phyloP scores from a whole-genome alignment of 1,140 invertebrate genomes.

The Psix sp. region DNA sequence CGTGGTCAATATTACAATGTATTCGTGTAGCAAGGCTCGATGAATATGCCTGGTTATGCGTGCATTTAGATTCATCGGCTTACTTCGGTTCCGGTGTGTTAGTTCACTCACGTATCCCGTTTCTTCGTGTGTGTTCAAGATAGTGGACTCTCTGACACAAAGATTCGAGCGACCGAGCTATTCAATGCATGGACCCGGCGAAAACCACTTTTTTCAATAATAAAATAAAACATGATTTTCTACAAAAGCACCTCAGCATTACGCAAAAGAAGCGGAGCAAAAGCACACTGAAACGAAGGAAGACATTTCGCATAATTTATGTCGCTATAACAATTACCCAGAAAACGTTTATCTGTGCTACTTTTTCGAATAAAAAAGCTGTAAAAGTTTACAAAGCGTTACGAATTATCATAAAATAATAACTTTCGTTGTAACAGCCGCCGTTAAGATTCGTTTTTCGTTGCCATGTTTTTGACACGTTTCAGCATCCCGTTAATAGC shows the following conservation, averaged over 20 bases:
- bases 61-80: slow-evolving; percentile 47
- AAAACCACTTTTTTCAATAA: slow-evolving; percentile 24
- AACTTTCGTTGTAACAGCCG: not conserved
- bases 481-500: no score
- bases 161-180: slow-evolving; percentile 26
- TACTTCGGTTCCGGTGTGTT: slow-evolving; percentile 1
- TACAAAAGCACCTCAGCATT: slow-evolving; percentile 4
- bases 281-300: slow-evolving; percentile 1
- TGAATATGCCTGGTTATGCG: slow-evolving; percentile 43
- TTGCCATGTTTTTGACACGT: no score
- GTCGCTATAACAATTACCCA: slow-evolving; percentile 12
- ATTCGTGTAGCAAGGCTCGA: slow-evolving; percentile 15
- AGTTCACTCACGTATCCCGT: slow-evolving; percentile 2
- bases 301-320: slow-evolving; percentile 5
- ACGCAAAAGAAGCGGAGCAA: slow-evolving; percentile 2
- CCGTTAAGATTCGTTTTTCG: no score
- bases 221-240: slow-evolving; percentile 23
- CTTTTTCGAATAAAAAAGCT: not conserved
- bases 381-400: slow-evolving; percentile 8
- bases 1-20: slow-evolving; percentile 52
- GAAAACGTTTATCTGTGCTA: not conserved
- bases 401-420: slow-evolving; percentile 15
- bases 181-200: slow-evolving; percentile 23
- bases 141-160: slow-evolving; percentile 25
- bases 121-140: slow-evolving; percentile 9